phyloP scores from a whole-genome alignment of 2,888 invertebrate species.

The Eudasyphora cyanicolor region DNA sequence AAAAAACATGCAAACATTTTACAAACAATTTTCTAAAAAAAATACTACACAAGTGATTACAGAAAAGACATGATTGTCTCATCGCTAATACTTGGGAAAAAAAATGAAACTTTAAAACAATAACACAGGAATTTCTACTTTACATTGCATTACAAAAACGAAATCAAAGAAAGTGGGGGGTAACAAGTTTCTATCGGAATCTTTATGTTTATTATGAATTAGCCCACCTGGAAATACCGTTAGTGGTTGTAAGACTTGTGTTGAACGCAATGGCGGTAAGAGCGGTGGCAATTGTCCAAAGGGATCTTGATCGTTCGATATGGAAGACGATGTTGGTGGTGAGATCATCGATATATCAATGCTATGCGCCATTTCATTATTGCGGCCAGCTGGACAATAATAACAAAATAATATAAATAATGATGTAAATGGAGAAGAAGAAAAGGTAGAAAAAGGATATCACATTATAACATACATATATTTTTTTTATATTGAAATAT shows the following conservation, averaged over 20 bases:
- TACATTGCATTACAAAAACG: too few relatives aligned
- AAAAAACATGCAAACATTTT: too few relatives aligned
- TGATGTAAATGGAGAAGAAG: neutral
- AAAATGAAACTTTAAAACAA: too few relatives aligned
- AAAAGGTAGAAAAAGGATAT: too few relatives aligned
- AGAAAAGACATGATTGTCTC: too few relatives aligned
- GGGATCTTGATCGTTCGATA: slow-evolving; percentile 81
- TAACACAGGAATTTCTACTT: too few relatives aligned
- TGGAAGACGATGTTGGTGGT: slow-evolving; percentile 80
- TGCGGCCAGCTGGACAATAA: slow-evolving; percentile 76
- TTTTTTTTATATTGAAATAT: too few relatives aligned
- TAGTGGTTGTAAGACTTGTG: slow-evolving; percentile 80
- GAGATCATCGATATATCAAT: slow-evolving; percentile 81
- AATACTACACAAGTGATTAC: too few relatives aligned
- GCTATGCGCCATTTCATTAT: slow-evolving; percentile 80
- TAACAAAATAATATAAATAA: neutral
- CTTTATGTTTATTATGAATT: neutral
- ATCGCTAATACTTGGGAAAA: too few relatives aligned
- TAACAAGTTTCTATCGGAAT: neutral
- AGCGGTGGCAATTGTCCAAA: slow-evolving; percentile 80
- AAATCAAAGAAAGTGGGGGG: neutral
- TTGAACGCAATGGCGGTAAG: slow-evolving; percentile 81
- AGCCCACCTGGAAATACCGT: slow-evolving; percentile 80
- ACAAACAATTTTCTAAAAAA: too few relatives aligned
- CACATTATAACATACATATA: too few relatives aligned